These are phyloP conservation scores for Pelagia noctiluca DNA, from an alignment of 30 jellyfish, hydroid and myxozoan species.

Conservation along the genomic window DNA sequence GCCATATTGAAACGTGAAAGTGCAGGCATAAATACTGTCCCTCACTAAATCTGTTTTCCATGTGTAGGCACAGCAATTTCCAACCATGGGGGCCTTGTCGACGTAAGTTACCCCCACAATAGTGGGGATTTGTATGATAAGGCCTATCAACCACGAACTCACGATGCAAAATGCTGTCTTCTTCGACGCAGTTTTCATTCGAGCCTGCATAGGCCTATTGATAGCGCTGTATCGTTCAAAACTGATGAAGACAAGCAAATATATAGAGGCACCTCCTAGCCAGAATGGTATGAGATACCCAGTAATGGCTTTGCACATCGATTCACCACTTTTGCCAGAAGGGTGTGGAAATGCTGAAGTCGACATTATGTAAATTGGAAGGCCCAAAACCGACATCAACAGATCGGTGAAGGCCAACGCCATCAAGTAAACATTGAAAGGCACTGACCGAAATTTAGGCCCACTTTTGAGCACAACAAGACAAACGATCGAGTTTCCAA, in stretches of 20 bases:
- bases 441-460: conserved; percentile 27
- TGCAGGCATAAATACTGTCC: conserved; percentile 16
- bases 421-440: conserved; percentile 63
- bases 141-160: conserved; percentile 32
- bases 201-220: conserved; percentile 37
- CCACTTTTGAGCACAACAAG: conserved; percentile 39
- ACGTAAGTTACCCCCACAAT: conserved; percentile 49
- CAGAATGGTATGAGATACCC: conserved; percentile 72
- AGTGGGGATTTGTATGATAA: conserved; percentile 58
- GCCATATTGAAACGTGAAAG: conserved; percentile 22
- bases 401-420: conserved; percentile 69
- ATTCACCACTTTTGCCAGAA: conserved; percentile 36
- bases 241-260: conserved; percentile 59
- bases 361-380: conserved; percentile 64
- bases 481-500: conserved; percentile 65
- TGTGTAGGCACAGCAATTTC: conserved; percentile 46
- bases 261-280: conserved; percentile 67
- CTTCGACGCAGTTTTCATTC: not conserved
- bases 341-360: conserved; percentile 66
- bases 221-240: conserved; percentile 71
- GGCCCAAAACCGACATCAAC: conserved; percentile 21
- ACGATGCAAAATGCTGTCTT: not conserved
- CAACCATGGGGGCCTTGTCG: conserved; percentile 25
- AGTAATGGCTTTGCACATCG: conserved; percentile 62
- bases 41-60: conserved; percentile 1